Evolutionary conservation across 2,797 vertebrate species (phyloP), one percentile per base, ranked within the genome.

Genomic region (Acanthornis magna): DNA sequence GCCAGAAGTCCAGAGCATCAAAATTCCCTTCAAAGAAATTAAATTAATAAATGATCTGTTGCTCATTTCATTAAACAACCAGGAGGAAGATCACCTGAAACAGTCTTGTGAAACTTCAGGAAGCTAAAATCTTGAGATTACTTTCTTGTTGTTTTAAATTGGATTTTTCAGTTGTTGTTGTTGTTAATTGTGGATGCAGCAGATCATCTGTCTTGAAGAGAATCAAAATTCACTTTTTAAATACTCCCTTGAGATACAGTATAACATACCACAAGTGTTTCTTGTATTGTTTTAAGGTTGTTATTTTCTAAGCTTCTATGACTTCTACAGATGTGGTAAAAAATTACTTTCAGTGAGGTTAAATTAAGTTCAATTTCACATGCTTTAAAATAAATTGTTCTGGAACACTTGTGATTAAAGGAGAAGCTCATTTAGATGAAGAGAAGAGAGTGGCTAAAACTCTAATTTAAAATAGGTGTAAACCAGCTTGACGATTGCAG

Each of bases 101-200:
- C 10, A 63, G 6, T 51, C 11, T 26, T 36, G 13, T 47, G 30
- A 89, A 79, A 66, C n/a, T 73, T 79, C n/a, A 73, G 29, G 40
- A 79, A 85, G 30, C 4, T 32, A 74, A 80, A 67, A 48, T 42
- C 34, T 91, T 72, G 32, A 74, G 50, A 47, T 18, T 0, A 42
- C n/a, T 38, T 90, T 86, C 12, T 47, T 68, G 16, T 7, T 57
- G 3, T 2, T 84, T 68, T 91, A 58, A 63, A 29, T 27, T 27
- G 8, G 5, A 47, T 2, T 0, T 71, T 48, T 34, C 73, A 11
- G 23, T 3, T 76, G 1, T 8, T 63, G 23, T 3, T 76, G 1
- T 8, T 63, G 8, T 53, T 77, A 60, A 32, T 38, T 85, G 7
- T 66, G 30, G 27, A 6, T 87, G 17, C 7, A 32, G 60, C 20